Conservation (phyloP, 2,888 invertebrate genomes). For the Achlya flavicornis region DNA sequence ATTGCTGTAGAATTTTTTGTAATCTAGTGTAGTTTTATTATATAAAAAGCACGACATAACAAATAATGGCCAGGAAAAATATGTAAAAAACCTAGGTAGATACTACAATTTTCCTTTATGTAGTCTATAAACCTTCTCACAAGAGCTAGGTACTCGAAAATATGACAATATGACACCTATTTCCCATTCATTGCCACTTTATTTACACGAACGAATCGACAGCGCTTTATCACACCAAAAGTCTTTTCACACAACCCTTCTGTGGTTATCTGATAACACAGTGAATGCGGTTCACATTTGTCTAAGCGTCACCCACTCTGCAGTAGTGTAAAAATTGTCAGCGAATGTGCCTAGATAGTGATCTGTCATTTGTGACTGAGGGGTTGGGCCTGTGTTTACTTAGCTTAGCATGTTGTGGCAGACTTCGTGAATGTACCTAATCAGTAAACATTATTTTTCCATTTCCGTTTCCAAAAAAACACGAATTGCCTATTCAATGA, state of each 20-base stretch:
- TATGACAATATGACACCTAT: conserved; percentile 66
- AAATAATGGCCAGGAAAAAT: no score
- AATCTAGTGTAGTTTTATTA: no score
- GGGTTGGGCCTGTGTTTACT: conserved; percentile 51
- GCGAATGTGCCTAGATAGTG: conserved; percentile 76
- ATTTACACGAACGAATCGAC: conserved; percentile 78
- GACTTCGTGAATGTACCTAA: conserved; percentile 20
- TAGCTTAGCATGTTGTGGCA: conserved; percentile 27
- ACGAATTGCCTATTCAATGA: background rate
- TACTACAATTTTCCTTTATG: background rate
- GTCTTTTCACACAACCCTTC: conserved; percentile 78
- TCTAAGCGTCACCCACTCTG: conserved; percentile 73
- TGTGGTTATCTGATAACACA: conserved; percentile 75
- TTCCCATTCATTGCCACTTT: conserved; percentile 74
- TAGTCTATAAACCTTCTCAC: background rate
- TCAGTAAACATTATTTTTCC: background rate
- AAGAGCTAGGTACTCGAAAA: conserved; percentile 46
- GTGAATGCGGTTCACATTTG: conserved; percentile 79
- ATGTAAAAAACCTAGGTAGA: no score
- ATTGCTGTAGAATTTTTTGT: background rate
- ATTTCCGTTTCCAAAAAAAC: background rate
- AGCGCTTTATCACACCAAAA: conserved; percentile 66
- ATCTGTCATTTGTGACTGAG: conserved; percentile 72
- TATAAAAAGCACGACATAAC: no score
- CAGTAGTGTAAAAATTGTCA: conserved; percentile 82